A percentile compares a stretch with the other conserved stretches of the same genome.
Evolutionary conservation across 2,113 vertebrate species (phyloP).

Genomic region (Hucho hucho): DNA sequence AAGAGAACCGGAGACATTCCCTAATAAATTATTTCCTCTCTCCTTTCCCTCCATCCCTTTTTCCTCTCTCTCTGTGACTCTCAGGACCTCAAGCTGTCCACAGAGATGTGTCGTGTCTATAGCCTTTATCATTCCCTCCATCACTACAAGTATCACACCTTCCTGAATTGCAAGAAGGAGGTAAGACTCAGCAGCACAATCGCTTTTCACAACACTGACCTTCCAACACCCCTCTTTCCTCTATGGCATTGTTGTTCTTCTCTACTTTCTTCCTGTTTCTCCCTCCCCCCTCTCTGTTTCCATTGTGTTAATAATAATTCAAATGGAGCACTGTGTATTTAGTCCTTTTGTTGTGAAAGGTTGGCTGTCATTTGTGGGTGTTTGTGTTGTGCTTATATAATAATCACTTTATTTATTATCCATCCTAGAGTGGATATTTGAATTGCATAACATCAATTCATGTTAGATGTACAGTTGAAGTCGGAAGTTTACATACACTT

Average conservation of each 20-base stretch:
- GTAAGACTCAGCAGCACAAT: slow-evolving; percentile 55
- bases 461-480: too few relatives aligned
- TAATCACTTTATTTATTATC: too few relatives aligned
- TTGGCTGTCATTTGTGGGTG: too few relatives aligned
- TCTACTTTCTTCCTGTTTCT: background rate
- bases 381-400: too few relatives aligned
- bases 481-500: too few relatives aligned
- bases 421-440: too few relatives aligned
- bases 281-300: background rate
- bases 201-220: background rate
- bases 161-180: slow-evolving; percentile 92
- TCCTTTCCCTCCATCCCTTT: background rate
- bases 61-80: background rate
- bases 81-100: slow-evolving; percentile 87
- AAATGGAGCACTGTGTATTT: too few relatives aligned
- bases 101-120: slow-evolving; percentile 84
- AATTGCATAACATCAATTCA: too few relatives aligned
- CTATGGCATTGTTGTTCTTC: background rate
- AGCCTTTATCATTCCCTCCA: slow-evolving; percentile 91
- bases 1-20: background rate
- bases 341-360: too few relatives aligned
- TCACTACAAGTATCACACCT: slow-evolving; percentile 95
- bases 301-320: too few relatives aligned
- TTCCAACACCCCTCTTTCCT: background rate
- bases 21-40: background rate